These are phyloP conservation scores for Aix galericulata DNA, from an alignment of 2,113 vertebrate species.

Conservation along the genomic window DNA sequence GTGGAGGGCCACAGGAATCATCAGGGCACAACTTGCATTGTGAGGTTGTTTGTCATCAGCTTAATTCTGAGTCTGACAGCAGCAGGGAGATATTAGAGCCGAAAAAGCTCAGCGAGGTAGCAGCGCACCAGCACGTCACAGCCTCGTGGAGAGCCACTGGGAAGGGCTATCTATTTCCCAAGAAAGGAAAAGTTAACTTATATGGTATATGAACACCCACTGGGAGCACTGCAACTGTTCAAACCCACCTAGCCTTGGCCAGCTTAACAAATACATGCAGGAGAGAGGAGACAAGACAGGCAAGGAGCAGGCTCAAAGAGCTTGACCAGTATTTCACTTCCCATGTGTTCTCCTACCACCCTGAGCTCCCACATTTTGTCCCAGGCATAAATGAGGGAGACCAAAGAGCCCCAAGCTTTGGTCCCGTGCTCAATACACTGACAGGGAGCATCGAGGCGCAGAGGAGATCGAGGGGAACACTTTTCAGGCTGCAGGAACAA, in stretches of 20 bases:
- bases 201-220: background rate
- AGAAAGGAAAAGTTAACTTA: background rate
- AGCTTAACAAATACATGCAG: background rate
- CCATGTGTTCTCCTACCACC: background rate
- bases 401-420: background rate
- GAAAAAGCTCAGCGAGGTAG: background rate
- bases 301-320: background rate
- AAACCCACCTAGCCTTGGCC: background rate
- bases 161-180: background rate
- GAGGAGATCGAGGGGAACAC: background rate
- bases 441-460: background rate
- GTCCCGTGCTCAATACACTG: background rate
- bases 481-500: background rate
- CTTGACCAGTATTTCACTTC: background rate
- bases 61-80: background rate
- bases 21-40: background rate
- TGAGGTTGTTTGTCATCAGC: background rate
- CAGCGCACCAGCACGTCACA: background rate
- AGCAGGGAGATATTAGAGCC: background rate
- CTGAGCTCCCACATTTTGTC: background rate
- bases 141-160: no score
- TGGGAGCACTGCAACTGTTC: background rate
- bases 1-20: background rate
- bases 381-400: fast-evolving
- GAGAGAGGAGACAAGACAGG: background rate